Base-by-base conservation (phyloP, 2,797 vertebrate genomes). In the Tarsius wallacei region DNA sequence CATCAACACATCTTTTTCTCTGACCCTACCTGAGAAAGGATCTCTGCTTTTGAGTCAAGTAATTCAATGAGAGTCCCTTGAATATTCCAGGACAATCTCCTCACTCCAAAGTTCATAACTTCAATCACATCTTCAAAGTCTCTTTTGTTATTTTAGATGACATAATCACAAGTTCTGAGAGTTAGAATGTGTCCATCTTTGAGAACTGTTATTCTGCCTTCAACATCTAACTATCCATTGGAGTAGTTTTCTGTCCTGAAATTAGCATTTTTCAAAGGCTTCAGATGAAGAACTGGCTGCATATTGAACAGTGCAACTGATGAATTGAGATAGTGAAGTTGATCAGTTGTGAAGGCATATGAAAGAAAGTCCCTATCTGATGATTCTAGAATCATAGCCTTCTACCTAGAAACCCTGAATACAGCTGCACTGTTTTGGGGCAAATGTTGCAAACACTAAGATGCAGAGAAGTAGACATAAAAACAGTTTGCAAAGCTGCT, bases 251-350 rank as follows among this genome's bases (percentile, higher is more conserved):
- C 70, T 21, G 15, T 33, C 17, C 33, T 26, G 76, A 26, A 68
- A 63, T 31, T 33, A 5, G 80, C 68, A 24, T n/a, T 6, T n/a
- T 21, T 26, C 24, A 7, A 26, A n/a, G 36, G 24, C 33, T 81
- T 68, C n/a, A 12, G 59, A 57, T 17, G 14, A 55, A 36, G 26
- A 31, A 36, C 12, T 36, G 13, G 11, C 59, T 53, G 0, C 6
- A 13, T 0, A 21, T 4, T 26, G 33, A 42, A 26, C 9, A 1
- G 19, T 6, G 0, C 28, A 49, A 33, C 33, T 28, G 17, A 70
- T 8, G 24, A 22, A 47, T 3, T 51, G 15, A 76, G 74, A 19
- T 4, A 7, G n/a, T 53, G 21, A 61, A n/a, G 26, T 7, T 22
- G 36, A 82, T 76, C n/a, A 61, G 22, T 24, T 2, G 26, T 24